These are phyloP conservation scores for Phaedon cochleariae DNA, from an alignment of 2,888 invertebrate species.

Conservation along the genomic window DNA sequence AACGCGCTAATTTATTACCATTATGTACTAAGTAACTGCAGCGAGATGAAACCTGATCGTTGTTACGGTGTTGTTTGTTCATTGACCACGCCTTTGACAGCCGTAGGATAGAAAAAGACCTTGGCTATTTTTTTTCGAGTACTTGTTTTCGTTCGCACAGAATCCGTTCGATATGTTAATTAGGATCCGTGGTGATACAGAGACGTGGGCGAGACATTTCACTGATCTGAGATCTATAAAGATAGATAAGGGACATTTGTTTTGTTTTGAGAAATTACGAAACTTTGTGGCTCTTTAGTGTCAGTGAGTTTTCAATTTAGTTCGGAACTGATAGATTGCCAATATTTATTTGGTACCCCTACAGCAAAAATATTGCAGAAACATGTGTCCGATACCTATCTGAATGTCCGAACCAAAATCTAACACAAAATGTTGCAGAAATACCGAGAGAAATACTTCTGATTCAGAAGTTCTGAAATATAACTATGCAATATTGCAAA, in stretches of 20 bases:
- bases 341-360: no score
- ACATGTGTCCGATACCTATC: no score
- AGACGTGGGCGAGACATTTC: constrained; percentile 1
- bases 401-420: no score
- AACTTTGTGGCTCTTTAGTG: no score
- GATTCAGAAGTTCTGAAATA: no score
- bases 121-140: constrained; percentile 17
- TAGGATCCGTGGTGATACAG: constrained; percentile 1
- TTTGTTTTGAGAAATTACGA: not conserved
- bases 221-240: not conserved
- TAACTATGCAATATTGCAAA: no score
- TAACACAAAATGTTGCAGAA: no score
- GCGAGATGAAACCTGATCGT: constrained; percentile 15
- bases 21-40: not conserved
- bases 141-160: constrained; percentile 22
- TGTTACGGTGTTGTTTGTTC: constrained; percentile 19
- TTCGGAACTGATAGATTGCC: no score
- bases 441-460: no score
- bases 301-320: no score
- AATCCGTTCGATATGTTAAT: constrained; percentile 30
- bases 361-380: no score
- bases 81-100: constrained; percentile 13
- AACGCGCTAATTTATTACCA: no score
- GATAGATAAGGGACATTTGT: not conserved
- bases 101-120: constrained; percentile 22